These are phyloP conservation scores for Odocoileus virginianus DNA, from an alignment of 2,113 vertebrate genomes.

Conservation along the genomic window DNA sequence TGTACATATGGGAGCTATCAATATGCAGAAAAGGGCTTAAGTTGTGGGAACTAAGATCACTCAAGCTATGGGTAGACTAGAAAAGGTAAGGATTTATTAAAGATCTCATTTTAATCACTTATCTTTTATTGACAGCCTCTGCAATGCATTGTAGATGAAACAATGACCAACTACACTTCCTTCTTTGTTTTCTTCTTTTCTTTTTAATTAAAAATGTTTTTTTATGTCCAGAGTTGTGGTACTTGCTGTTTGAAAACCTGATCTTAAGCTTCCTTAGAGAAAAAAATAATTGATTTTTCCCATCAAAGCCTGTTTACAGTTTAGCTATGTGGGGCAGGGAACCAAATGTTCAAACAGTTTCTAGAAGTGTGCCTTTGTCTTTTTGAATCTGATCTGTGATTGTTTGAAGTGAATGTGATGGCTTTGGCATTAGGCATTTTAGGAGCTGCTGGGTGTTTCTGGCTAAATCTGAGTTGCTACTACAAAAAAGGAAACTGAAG, in stretches of 20 bases:
- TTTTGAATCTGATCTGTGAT: slow-evolving; percentile 18
- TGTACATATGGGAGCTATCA: neutral
- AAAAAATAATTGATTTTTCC: slow-evolving; percentile 39
- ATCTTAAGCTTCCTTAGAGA: neutral
- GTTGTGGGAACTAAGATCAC: neutral
- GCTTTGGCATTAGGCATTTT: neutral
- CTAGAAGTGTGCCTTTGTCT: neutral
- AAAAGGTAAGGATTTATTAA: neutral
- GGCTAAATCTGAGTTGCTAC: neutral
- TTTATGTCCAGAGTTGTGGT: neutral
- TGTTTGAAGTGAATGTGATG: neutral
- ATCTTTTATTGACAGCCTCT: neutral
- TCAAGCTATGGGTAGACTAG: neutral
- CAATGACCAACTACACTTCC: neutral
- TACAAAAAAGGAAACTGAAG: neutral
- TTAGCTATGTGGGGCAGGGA: neutral
- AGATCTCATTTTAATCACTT: neutral
- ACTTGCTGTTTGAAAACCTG: slow-evolving; percentile 24
- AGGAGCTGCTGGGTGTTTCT: neutral
- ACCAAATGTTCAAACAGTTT: neutral
- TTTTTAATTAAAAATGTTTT: neutral
- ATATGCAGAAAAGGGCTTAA: neutral
- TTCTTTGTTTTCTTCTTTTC: neutral
- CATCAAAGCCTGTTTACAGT: neutral
- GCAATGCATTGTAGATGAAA: neutral